Percentiles rank a stretch among this genome's conserved stretches.
These are phyloP conservation scores for Chaetogeoica ovagalla DNA, from an alignment of 2,888 invertebrate species.

Conservation along the genomic window DNA sequence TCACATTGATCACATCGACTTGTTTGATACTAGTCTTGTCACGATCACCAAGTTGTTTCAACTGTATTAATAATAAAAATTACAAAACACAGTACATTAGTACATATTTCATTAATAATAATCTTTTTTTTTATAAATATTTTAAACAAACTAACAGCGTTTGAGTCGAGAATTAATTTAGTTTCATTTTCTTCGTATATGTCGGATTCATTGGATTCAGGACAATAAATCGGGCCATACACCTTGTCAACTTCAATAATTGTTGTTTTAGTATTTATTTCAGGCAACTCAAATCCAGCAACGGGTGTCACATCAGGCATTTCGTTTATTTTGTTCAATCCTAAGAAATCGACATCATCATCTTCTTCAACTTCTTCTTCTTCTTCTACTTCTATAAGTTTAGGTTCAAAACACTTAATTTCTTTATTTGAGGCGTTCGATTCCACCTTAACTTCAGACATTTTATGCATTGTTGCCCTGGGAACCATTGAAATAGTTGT, in stretches of 20 bases:
- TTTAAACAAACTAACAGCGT: conserved; percentile 28
- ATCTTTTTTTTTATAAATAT: background rate
- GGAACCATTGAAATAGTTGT: conserved; percentile 57
- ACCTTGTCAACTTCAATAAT: conserved; percentile 22
- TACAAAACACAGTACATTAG: background rate
- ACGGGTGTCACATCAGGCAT: conserved; percentile 30
- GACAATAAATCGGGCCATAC: conserved; percentile 44
- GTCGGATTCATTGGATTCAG: conserved; percentile 25
- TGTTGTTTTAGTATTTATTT: conserved; percentile 11
- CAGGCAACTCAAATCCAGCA: conserved; percentile 45
- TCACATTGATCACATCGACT: conserved; percentile 79
- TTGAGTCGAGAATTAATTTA: conserved; percentile 32
- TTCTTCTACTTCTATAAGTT: conserved; percentile 55
- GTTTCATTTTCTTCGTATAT: conserved; percentile 43
- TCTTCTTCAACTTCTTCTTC: conserved; percentile 59
- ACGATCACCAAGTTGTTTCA: conserved; percentile 72
- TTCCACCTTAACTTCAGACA: background rate
- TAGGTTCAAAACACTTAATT: conserved; percentile 13
- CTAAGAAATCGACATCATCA: conserved; percentile 59
- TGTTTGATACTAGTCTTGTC: conserved; percentile 68
- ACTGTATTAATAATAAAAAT: conserved; percentile 58
- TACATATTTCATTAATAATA: background rate
- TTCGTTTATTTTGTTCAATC: conserved; percentile 57
- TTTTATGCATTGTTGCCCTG: conserved; percentile 13
- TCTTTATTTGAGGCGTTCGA: background rate